These are phyloP conservation scores for Pentamera pediparva DNA, from an alignment of 53 echinoderm and acorn worm genomes.

Conservation along the genomic window DNA sequence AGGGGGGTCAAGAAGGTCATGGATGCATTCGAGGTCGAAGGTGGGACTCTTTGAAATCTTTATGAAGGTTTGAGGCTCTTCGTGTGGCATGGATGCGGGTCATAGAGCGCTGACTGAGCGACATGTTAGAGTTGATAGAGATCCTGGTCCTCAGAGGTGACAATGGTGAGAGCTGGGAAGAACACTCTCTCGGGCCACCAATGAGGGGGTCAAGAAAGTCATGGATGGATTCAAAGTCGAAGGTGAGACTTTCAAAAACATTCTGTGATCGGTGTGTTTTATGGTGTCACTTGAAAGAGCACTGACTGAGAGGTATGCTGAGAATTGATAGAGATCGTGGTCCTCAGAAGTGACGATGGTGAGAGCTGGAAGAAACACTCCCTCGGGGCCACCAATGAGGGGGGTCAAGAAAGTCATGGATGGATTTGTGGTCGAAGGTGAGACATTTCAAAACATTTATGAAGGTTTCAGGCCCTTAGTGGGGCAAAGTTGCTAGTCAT, in stretches of 20 bases:
- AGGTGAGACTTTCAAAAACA: no score
- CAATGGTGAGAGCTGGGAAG: conserved; percentile 90
- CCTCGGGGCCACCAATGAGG: conserved; percentile 70
- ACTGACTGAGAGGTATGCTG: no score
- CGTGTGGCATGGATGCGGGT: no score
- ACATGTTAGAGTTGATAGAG: no score
- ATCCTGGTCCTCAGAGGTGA: conserved; percentile 87
- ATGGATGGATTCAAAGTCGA: conserved; percentile 81
- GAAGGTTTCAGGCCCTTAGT: no score
- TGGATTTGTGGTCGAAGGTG: conserved; percentile 83
- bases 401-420: conserved; percentile 78
- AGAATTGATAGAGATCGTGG: conserved; percentile 88
- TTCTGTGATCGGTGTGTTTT: no score
- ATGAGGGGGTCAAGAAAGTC: conserved; percentile 71
- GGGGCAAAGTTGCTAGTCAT: no score
- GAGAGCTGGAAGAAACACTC: conserved; percentile 97
- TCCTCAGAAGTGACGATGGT: conserved; percentile 89
- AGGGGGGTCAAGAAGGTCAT: conserved; percentile 76
- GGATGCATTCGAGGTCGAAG: conserved; percentile 83
- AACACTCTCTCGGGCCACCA: conserved; percentile 79
- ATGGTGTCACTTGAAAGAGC: no score
- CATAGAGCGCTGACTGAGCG: no score
- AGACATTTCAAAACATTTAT: no score
- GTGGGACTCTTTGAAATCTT: no score
- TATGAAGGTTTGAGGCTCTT: no score